Percentiles rank a stretch among this genome's conserved stretches.
phyloP scores from a whole-genome alignment of 2,797 vertebrate genomes.

The Pelodytes ibericus region DNA sequence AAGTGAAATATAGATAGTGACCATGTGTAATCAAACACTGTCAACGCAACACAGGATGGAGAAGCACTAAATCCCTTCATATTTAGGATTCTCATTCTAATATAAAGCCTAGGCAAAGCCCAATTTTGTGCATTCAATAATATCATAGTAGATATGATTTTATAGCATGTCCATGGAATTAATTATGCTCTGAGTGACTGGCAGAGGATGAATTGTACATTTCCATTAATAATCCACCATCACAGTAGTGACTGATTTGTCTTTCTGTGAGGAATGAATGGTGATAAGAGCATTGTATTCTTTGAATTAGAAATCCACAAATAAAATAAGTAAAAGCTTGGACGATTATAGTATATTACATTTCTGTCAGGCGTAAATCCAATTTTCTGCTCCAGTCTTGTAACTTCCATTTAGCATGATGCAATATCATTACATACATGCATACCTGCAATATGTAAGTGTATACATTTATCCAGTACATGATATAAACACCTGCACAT shows the following conservation, averaged over 20 bases:
- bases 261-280: slow-evolving; percentile 73
- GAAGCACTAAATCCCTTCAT: background rate
- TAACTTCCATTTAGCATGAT: no score
- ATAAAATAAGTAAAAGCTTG: slow-evolving; percentile 13
- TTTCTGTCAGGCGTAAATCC: no score
- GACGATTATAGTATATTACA: no score
- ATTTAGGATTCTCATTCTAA: background rate
- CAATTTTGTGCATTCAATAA: background rate
- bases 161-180: slow-evolving; percentile 72
- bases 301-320: slow-evolving; percentile 48
- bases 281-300: slow-evolving; percentile 74
- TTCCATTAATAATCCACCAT: slow-evolving; percentile 80
- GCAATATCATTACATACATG: no score
- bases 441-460: no score
- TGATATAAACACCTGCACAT: no score
- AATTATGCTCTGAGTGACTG: slow-evolving; percentile 75
- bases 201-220: slow-evolving; percentile 81
- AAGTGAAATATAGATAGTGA: background rate
- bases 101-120: background rate
- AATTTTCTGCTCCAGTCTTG: no score
- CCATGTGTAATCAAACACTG: background rate
- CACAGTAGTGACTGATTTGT: slow-evolving; percentile 75
- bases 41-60: background rate
- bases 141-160: slow-evolving; percentile 5
- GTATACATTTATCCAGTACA: no score